These are phyloP conservation scores for Drosophila mimica DNA, from an alignment of 2,888 invertebrate genomes.

Conservation along the genomic window DNA sequence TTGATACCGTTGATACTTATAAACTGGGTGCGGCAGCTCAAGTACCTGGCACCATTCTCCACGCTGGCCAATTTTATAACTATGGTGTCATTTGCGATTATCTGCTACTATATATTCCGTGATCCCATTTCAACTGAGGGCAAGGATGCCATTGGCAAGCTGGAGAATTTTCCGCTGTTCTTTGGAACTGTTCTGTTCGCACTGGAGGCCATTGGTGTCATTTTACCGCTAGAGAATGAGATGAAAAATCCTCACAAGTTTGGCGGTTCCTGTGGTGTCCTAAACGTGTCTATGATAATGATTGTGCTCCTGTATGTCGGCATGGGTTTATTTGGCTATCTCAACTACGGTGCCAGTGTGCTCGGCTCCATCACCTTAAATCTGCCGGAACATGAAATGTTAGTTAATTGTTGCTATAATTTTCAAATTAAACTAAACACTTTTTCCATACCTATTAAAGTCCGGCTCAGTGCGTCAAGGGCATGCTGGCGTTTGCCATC, in stretches of 20 bases:
- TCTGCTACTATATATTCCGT: conserved; percentile 93
- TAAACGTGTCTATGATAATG: conserved; percentile 93
- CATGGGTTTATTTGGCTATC: conserved; percentile 96
- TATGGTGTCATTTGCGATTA: conserved; percentile 92
- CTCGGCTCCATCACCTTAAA: conserved; percentile 95
- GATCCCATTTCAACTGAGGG: conserved; percentile 88
- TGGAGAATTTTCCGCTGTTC: conserved; percentile 93
- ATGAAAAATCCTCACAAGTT: conserved; percentile 95
- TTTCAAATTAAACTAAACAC: background rate
- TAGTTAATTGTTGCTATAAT: conserved; percentile 82
- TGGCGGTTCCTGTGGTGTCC: conserved; percentile 91
- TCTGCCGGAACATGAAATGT: conserved; percentile 89
- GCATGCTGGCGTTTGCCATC: conserved; percentile 91
- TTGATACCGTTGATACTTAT: conserved; percentile 91
- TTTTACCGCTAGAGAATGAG: conserved; percentile 94
- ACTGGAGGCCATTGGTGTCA: conserved; percentile 96
- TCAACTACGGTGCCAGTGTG: conserved; percentile 91
- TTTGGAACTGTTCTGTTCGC: conserved; percentile 98
- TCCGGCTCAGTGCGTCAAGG: conserved; percentile 90
- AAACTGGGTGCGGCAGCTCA: conserved; percentile 92
- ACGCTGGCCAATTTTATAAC: conserved; percentile 95
- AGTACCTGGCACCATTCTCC: conserved; percentile 95
- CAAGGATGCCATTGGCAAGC: conserved; percentile 88
- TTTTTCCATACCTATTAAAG: conserved; percentile 84
- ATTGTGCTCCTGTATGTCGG: conserved; percentile 94